Conservation (phyloP, 2,113 vertebrate species). For the Tonatia bakeri region DNA sequence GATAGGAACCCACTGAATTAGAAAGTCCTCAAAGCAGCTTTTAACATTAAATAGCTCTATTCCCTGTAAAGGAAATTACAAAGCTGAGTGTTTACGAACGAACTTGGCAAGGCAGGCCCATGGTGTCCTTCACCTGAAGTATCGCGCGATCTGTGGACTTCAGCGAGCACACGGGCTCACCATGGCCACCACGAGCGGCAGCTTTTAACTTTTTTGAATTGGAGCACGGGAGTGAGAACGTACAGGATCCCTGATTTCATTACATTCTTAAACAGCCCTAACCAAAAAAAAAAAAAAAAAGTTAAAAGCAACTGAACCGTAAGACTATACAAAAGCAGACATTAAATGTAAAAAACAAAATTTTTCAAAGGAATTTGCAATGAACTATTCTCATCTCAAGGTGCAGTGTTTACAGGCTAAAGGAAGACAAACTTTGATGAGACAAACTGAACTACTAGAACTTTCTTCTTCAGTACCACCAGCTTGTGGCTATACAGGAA, state of each 20-base stretch:
- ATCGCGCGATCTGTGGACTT: neutral
- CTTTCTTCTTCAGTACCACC: neutral
- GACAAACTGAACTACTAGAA: conserved; percentile 2
- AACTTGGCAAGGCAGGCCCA: neutral
- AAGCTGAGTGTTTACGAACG: neutral
- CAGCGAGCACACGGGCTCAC: neutral
- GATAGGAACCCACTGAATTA: neutral
- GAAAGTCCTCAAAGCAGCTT: neutral
- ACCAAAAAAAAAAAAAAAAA: neutral
- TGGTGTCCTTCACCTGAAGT: neutral
- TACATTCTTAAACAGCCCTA: neutral
- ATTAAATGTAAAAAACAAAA: neutral
- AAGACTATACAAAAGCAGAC: neutral
- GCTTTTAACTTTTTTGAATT: too few relatives aligned
- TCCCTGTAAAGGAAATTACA: neutral
- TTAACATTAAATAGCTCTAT: neutral
- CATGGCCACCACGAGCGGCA: neutral
- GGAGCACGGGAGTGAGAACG: neutral
- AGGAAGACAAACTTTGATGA: neutral
- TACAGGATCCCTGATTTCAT: neutral
- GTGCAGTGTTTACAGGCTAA: neutral
- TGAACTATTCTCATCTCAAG: neutral
- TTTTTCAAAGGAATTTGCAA: neutral
- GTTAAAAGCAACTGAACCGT: neutral
- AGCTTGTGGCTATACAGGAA: neutral